Base-by-base conservation (phyloP, 2,113 vertebrate genomes). In the Dolichallabes microphthalmus region DNA sequence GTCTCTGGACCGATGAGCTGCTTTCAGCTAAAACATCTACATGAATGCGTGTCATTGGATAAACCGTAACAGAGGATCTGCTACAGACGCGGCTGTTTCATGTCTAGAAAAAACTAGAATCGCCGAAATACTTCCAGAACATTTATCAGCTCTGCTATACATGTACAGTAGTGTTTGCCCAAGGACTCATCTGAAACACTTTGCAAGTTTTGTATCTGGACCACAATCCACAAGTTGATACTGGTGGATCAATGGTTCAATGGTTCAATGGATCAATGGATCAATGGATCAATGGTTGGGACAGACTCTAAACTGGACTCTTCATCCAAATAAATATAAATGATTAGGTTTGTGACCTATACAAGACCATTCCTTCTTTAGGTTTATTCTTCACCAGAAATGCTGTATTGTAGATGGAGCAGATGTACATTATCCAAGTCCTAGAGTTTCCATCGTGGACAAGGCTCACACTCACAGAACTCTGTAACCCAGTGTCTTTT, bases 401-500 rank as follows among this genome's bases (percentile, higher is more conserved):
- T 61, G n/a, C 57, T 52, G n/a, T 50, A 45, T 78, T 32, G n/a
- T n/a, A 13, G 73, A 17, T 60, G 55, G 55, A 63, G 63, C n/a
- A 75, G 55, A 63, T 81, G 57, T 39, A 45, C 45, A 45, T 45
- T 45, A 74, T 80, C 20, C 84, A 80, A 85, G 53, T 57, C 83
- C 86, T 69, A 69, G 82, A 88, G 69, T 79, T 66, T 52, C 64
- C 79, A 85, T 69, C 35, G n/a, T 45, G 52, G 80, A 82, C 73
- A 82, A 79, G 66, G 39, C 86, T 86, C 85, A 86, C 88, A 85
- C 82, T 79, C 64, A 57, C 85, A 80, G 81, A 68, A 79, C 73
- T 85, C 85, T 71, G 79, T 87, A 86, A 85, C 74, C 80, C 63
- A 58, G 74, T 85, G 58, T 66, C 86, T 83, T 87, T 86, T 79